A percentile compares a stretch with the other conserved stretches of the same genome.
These are phyloP conservation scores for Polypterus senegalus DNA, from an alignment of 2,113 vertebrate species.

Conservation along the genomic window DNA sequence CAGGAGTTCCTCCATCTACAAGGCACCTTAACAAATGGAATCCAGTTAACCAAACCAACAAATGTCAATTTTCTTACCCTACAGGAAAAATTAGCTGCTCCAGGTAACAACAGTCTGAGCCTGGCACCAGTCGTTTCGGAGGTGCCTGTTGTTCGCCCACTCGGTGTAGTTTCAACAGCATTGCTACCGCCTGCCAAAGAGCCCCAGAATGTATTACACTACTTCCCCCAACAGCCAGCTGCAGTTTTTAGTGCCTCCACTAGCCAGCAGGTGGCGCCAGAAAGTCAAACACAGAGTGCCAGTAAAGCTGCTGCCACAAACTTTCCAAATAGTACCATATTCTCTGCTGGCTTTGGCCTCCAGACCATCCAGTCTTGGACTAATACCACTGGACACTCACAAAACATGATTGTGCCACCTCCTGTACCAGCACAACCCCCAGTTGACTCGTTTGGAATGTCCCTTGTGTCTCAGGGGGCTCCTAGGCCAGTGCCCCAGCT, in stretches of 20 bases:
- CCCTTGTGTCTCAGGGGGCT: neutral
- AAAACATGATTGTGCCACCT: neutral
- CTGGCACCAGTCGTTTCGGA: slow-evolving; percentile 10
- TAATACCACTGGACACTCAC: slow-evolving; percentile 27
- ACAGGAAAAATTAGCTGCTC: slow-evolving; percentile 32
- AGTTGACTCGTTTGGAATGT: too few relatives aligned
- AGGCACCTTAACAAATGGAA: slow-evolving; percentile 6
- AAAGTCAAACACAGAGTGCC: too few relatives aligned
- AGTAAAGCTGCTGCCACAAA: too few relatives aligned
- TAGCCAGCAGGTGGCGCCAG: too few relatives aligned
- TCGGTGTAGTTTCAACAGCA: slow-evolving; percentile 7
- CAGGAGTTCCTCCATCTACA: slow-evolving; percentile 14
- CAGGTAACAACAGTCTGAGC: slow-evolving; percentile 28
- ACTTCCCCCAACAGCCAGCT: slow-evolving; percentile 17
- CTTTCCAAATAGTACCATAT: too few relatives aligned
- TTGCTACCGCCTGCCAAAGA: slow-evolving; percentile 16
- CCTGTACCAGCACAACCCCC: too few relatives aligned
- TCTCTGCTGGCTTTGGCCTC: neutral
- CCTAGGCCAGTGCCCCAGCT: slow-evolving; percentile 1
- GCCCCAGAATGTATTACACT: slow-evolving; percentile 23
- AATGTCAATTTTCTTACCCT: slow-evolving; percentile 10
- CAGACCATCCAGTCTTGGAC: slow-evolving; percentile 10
- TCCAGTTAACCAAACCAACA: slow-evolving; percentile 13
- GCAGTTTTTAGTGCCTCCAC: slow-evolving; percentile 14
- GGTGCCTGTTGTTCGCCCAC: slow-evolving; percentile 1